Conservation (phyloP, 2,888 invertebrate genomes). For the Perizoma affinitatum region DNA sequence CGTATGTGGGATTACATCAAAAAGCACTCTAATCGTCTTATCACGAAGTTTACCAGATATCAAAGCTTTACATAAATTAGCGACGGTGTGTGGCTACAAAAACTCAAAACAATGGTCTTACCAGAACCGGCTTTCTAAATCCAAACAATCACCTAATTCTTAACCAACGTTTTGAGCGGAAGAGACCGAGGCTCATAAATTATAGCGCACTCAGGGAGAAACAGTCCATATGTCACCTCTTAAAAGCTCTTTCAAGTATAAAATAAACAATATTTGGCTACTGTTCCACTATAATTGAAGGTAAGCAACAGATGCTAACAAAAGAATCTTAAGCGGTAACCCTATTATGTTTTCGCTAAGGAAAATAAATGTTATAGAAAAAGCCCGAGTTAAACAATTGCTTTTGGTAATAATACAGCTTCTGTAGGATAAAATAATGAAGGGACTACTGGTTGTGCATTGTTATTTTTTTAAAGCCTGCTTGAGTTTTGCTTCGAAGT, state of each 20-base stretch:
- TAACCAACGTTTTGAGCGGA: constrained; percentile 62
- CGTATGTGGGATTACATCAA: constrained; percentile 30
- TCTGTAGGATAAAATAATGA: constrained; percentile 70
- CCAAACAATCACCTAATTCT: constrained; percentile 63
- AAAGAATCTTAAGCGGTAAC: constrained; percentile 65
- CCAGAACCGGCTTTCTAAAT: constrained; percentile 45
- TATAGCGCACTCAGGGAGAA: constrained; percentile 62
- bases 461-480: constrained; percentile 60
- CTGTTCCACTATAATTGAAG: constrained; percentile 66
- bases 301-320: constrained; percentile 71
- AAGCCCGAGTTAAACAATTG: constrained; percentile 65
- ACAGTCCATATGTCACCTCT: constrained; percentile 75
- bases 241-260: constrained; percentile 69
- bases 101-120: constrained; percentile 35
- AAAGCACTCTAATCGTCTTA: constrained; percentile 38
- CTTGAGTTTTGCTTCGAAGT: constrained; percentile 61
- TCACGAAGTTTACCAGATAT: constrained; percentile 31
- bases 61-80: constrained; percentile 53
- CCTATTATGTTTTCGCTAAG: constrained; percentile 69
- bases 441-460: constrained; percentile 63
- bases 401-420: constrained; percentile 62
- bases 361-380: constrained; percentile 71
- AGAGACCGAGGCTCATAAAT: constrained; percentile 65
- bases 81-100: constrained; percentile 60
- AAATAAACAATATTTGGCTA: constrained; percentile 83